Percentiles rank a stretch among this genome's conserved stretches.
Evolutionary conservation across 2,888 invertebrate genomes (phyloP).

Genomic region (Camponotus fellah): DNA sequence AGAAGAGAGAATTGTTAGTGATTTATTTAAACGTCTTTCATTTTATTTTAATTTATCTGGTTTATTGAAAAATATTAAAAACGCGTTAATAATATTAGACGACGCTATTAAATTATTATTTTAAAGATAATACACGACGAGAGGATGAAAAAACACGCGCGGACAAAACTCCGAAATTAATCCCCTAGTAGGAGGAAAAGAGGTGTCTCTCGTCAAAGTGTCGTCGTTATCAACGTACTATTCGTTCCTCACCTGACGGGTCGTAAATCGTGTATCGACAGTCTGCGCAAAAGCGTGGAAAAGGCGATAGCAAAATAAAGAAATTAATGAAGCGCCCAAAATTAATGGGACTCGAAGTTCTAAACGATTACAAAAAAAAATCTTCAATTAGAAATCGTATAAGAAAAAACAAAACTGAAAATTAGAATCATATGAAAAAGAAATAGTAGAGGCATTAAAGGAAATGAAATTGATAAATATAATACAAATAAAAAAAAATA

Average conservation of each 20-base stretch:
- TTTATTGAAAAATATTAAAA: background rate
- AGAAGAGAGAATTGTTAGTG: background rate
- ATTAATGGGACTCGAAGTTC: background rate
- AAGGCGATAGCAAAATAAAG: constrained; percentile 43
- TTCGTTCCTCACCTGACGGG: constrained; percentile 73
- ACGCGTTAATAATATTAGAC: background rate
- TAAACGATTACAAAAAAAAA: background rate
- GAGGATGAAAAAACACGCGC: background rate
- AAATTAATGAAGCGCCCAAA: constrained; percentile 34
- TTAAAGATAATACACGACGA: background rate
- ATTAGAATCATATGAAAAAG: background rate
- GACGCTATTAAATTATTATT: constrained; percentile 20
- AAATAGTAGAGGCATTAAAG: background rate
- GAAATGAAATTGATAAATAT: no score
- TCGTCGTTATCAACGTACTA: constrained; percentile 76
- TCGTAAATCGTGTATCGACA: constrained; percentile 74
- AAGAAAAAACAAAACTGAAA: background rate
- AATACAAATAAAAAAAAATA: background rate
- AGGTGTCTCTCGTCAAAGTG: constrained; percentile 68
- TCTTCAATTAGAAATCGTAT: background rate
- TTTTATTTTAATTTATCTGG: background rate
- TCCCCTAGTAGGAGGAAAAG: constrained; percentile 54
- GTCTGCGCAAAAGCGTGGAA: constrained; percentile 18
- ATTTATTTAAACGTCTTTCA: background rate
- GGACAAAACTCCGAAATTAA: constrained; percentile 59